phyloP scores from a whole-genome alignment of 2,797 vertebrate species.

The Sternotherus odoratus region DNA sequence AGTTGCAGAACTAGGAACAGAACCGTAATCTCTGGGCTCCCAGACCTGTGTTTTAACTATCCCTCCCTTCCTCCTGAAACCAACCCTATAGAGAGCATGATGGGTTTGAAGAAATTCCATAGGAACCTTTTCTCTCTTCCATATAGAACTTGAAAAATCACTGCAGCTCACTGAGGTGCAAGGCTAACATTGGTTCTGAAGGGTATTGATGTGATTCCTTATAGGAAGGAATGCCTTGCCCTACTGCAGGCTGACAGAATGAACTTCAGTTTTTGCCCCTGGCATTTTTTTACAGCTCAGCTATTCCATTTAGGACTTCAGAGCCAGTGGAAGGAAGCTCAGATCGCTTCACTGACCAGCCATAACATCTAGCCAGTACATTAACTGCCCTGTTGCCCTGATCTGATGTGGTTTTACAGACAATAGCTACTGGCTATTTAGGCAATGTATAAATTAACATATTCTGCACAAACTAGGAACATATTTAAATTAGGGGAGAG shows the following conservation, averaged over 20 bases:
- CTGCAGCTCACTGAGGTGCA: background rate
- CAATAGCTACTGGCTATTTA: conserved; percentile 77
- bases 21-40: background rate
- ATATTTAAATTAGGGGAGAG: conserved; percentile 71
- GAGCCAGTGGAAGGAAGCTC: conserved; percentile 74
- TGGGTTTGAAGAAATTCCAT: background rate
- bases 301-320: conserved; percentile 72
- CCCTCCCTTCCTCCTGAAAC: accelerated
- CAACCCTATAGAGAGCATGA: accelerated
- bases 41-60: background rate
- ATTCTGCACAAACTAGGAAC: conserved; percentile 65
- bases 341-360: conserved; percentile 80
- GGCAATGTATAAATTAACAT: conserved; percentile 79
- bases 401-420: conserved; percentile 78
- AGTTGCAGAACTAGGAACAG: background rate
- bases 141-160: background rate
- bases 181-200: background rate
- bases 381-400: conserved; percentile 80
- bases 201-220: background rate
- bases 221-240: conserved; percentile 48
- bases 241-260: conserved; percentile 68
- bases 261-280: conserved; percentile 69
- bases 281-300: conserved; percentile 78
- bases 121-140: background rate
- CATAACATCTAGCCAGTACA: conserved; percentile 77